phyloP scores from a whole-genome alignment of 2,888 invertebrate species.

The Nezara viridula region DNA sequence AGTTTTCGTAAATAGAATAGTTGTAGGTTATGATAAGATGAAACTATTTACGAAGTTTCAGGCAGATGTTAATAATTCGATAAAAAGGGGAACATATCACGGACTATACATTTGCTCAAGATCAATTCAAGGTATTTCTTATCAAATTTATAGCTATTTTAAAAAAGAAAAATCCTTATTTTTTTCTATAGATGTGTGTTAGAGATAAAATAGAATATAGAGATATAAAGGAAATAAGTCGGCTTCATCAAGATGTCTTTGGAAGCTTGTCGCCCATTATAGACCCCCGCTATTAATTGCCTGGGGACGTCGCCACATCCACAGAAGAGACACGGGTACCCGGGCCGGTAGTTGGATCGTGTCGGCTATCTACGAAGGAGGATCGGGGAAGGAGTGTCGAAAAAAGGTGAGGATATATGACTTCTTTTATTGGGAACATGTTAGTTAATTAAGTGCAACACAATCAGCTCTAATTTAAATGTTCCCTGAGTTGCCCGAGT shows the following conservation, averaged over 20 bases:
- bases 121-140: background rate
- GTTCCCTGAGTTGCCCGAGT: background rate
- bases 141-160: no score
- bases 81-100: no score
- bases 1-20: no score
- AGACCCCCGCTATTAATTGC: background rate
- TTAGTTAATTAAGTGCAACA: conserved; percentile 44
- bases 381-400: conserved; percentile 1
- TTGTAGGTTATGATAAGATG: no score
- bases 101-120: no score
- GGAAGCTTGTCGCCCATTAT: conserved; percentile 31
- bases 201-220: background rate
- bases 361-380: background rate
- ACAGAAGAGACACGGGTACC: background rate
- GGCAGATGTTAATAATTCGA: no score
- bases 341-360: background rate
- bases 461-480: conserved; percentile 42
- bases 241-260: background rate
- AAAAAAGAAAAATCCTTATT: no score
- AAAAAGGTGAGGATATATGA: background rate
- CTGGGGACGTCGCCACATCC: background rate
- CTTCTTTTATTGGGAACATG: conserved; percentile 46
- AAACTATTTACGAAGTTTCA: no score
- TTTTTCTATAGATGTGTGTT: background rate
- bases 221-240: background rate